A percentile compares a stretch with the other conserved stretches of the same genome.
Conservation (phyloP, 2,888 invertebrate genomes). For the Polydrusus tereticollis region DNA sequence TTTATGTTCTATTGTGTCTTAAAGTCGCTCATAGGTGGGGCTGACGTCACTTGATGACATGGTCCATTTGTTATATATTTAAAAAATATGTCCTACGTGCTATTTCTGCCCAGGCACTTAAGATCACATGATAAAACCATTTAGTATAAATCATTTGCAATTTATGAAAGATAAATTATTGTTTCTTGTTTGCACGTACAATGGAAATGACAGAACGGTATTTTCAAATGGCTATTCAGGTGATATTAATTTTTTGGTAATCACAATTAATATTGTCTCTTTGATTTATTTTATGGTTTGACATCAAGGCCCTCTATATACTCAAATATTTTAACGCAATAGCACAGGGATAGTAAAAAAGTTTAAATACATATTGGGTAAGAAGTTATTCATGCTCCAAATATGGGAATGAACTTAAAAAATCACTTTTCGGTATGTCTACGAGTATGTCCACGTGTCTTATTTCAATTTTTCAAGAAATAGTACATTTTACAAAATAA, state of each 20-base stretch:
- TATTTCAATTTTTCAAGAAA: no score
- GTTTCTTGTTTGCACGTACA: slow-evolving; percentile 27
- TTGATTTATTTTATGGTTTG: not conserved
- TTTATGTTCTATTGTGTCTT: slow-evolving; percentile 11
- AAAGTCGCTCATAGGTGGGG: slow-evolving; percentile 4
- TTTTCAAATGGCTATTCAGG: slow-evolving; percentile 4
- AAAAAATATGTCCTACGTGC: slow-evolving; percentile 44
- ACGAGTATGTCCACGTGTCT: no score
- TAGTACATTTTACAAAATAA: no score
- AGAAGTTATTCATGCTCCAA: no score
- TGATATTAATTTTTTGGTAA: not conserved
- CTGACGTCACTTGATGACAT: slow-evolving; percentile 37
- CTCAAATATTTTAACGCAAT: no score
- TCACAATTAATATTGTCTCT: not conserved
- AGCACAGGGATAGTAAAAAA: no score
- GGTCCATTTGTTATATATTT: slow-evolving; percentile 43
- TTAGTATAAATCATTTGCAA: slow-evolving; percentile 43
- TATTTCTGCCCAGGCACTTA: slow-evolving; percentile 42
- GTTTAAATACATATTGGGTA: no score
- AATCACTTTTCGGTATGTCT: no score
- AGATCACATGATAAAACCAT: slow-evolving; percentile 44
- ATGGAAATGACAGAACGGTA: slow-evolving; percentile 28
- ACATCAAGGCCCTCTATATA: no score
- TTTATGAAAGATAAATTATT: slow-evolving; percentile 44
- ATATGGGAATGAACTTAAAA: no score